These are phyloP conservation scores for Cossypha dichroa DNA, from an alignment of 2,797 vertebrate genomes.

Conservation along the genomic window DNA sequence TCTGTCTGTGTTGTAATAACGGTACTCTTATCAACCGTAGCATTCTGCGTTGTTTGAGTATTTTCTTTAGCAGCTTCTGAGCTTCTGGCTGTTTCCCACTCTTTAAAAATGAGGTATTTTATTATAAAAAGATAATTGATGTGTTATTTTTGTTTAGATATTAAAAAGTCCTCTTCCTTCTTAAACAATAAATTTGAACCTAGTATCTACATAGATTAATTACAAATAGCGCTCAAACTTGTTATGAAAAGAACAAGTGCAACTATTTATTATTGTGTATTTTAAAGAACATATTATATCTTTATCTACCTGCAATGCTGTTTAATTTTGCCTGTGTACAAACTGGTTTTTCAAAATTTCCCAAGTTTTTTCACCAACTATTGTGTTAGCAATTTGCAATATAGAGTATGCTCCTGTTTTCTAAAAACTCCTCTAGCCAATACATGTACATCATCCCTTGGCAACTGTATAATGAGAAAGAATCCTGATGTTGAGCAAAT, in stretches of 20 bases:
- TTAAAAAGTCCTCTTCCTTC: neutral
- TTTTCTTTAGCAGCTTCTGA: slow-evolving; percentile 87
- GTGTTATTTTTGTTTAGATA: neutral
- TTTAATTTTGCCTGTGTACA: neutral
- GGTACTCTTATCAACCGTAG: slow-evolving; percentile 78
- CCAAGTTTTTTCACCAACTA: neutral
- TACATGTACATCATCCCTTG: neutral
- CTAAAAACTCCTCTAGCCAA: neutral
- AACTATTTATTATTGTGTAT: neutral
- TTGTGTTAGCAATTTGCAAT: neutral
- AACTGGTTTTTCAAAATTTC: neutral
- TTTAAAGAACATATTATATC: neutral
- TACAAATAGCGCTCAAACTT: neutral
- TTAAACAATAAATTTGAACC: neutral
- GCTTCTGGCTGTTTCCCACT: slow-evolving; percentile 93
- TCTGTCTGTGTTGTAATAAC: slow-evolving; percentile 85
- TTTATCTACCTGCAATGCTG: neutral
- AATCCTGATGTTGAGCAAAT: neutral
- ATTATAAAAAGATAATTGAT: neutral
- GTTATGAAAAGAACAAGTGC: neutral
- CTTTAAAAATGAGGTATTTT: slow-evolving; percentile 72
- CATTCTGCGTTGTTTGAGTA: slow-evolving; percentile 74
- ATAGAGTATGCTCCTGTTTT: neutral
- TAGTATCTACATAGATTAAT: neutral
- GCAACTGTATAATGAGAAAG: neutral